Evolutionary conservation across 2,113 vertebrate species (phyloP).

Genomic region (Speoplatyrhinus poulsoni): DNA sequence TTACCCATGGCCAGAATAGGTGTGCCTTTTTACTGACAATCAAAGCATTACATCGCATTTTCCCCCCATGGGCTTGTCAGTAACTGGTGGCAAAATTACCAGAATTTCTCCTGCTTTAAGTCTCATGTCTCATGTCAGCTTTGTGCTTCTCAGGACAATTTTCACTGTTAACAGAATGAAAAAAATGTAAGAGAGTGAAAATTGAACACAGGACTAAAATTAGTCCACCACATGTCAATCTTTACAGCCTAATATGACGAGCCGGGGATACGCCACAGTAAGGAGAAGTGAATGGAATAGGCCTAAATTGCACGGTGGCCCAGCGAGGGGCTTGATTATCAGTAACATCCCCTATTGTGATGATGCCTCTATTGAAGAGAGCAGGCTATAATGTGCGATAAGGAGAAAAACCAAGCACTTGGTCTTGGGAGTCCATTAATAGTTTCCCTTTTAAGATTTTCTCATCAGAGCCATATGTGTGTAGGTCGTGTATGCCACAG

Average conservation of each 20-base stretch:
- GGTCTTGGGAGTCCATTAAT: slow-evolving; percentile 60
- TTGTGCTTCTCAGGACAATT: slow-evolving; percentile 73
- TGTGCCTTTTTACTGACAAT: slow-evolving; percentile 73
- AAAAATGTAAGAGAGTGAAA: slow-evolving; percentile 75
- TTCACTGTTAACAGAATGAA: slow-evolving; percentile 72
- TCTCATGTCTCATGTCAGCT: slow-evolving; percentile 75
- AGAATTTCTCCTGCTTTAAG: slow-evolving; percentile 75
- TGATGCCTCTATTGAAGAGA: slow-evolving; percentile 70
- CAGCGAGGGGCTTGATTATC: slow-evolving; percentile 75
- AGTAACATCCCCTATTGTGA: slow-evolving; percentile 74
- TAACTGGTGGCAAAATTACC: slow-evolving; percentile 75
- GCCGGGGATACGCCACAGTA: slow-evolving; percentile 62
- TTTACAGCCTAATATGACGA: slow-evolving; percentile 71
- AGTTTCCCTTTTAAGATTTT: slow-evolving; percentile 60
- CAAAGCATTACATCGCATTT: slow-evolving; percentile 73
- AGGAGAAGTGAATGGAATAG: slow-evolving; percentile 69
- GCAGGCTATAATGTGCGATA: slow-evolving; percentile 58
- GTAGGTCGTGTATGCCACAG: slow-evolving; percentile 35
- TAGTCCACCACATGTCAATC: slow-evolving; percentile 74
- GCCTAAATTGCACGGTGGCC: slow-evolving; percentile 73
- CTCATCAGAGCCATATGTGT: slow-evolving; percentile 11
- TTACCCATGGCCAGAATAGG: slow-evolving; percentile 59
- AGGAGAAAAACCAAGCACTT: slow-evolving; percentile 63
- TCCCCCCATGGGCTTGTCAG: slow-evolving; percentile 67
- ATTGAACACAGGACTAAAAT: slow-evolving; percentile 76